phyloP scores from a whole-genome alignment of 1,140 invertebrate species.

The Vollenhovia emeryi region DNA sequence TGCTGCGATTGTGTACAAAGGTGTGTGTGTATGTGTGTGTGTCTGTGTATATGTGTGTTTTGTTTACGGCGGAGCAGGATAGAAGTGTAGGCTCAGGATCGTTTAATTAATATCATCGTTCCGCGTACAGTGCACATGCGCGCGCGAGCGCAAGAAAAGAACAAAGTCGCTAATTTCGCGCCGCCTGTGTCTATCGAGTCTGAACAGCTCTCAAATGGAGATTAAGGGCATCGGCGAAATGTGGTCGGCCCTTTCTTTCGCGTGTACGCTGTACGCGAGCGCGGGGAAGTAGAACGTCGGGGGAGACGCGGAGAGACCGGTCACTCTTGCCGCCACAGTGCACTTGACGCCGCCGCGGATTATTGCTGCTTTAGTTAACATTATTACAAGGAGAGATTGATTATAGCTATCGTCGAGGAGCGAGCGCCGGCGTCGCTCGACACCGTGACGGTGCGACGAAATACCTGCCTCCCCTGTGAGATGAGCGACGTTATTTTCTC shows the following conservation, averaged over 20 bases:
- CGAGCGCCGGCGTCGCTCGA: constrained; percentile 18
- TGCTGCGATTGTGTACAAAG: constrained; percentile 17
- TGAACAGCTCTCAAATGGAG: not conserved
- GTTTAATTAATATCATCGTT: constrained; percentile 48
- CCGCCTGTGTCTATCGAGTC: not conserved
- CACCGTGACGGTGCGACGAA: constrained; percentile 40
- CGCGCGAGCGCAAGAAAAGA: not conserved
- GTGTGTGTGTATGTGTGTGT: constrained; percentile 27
- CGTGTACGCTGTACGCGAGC: constrained; percentile 18
- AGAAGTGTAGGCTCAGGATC: not conserved
- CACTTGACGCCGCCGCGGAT: constrained; percentile 42
- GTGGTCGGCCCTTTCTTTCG: not conserved
- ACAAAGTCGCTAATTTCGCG: not conserved
- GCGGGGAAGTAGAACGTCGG: not conserved
- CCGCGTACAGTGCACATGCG: constrained; percentile 33
- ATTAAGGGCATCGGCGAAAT: not conserved
- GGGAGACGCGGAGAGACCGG: constrained; percentile 2
- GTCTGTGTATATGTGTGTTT: constrained; percentile 38
- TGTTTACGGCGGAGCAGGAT: constrained; percentile 6
- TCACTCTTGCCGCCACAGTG: constrained; percentile 17
- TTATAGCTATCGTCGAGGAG: constrained; percentile 59
- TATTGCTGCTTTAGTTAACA: constrained; percentile 70
- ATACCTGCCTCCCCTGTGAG: constrained; percentile 7
- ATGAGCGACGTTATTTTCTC: not conserved
- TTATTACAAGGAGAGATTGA: constrained; percentile 60